Conservation (phyloP, 1,140 invertebrate species). For the Meteorus sp. region DNA sequence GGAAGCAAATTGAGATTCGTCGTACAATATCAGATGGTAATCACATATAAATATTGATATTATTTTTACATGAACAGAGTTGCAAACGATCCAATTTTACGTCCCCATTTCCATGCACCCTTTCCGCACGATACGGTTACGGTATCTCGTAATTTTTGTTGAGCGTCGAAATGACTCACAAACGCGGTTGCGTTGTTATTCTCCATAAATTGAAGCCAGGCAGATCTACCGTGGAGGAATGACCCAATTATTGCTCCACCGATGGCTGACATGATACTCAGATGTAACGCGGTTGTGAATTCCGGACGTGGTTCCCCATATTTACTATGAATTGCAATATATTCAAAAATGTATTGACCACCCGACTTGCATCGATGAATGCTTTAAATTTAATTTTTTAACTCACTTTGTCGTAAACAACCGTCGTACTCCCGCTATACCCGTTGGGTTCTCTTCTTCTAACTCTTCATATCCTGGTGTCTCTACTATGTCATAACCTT, state of each 20-base stretch:
- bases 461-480: too few species aligned
- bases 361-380: too few species aligned
- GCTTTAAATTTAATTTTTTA: too few species aligned
- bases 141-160: conserved; percentile 69
- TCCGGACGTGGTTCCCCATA: conserved; percentile 63
- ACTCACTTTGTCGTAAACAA: too few species aligned
- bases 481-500: too few species aligned
- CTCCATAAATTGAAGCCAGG: conserved; percentile 70
- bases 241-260: conserved; percentile 68
- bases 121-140: conserved; percentile 67
- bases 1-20: conserved; percentile 15
- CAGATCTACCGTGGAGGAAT: conserved; percentile 59
- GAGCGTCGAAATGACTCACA: conserved; percentile 67
- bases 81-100: conserved; percentile 66
- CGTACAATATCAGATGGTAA: conserved; percentile 5
- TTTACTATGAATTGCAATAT: too few species aligned
- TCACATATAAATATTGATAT: conserved; percentile 14
- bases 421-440: too few species aligned
- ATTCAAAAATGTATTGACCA: too few species aligned
- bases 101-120: conserved; percentile 70
- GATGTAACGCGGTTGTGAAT: conserved; percentile 62
- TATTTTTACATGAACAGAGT: conserved; percentile 65
- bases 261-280: conserved; percentile 59
- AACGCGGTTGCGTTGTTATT: conserved; percentile 74
- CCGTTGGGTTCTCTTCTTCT: too few species aligned